Percentiles rank a stretch among this genome's conserved stretches.
phyloP scores from a whole-genome alignment of 2,797 vertebrate species.

The Muraenolepis orangiensis region DNA sequence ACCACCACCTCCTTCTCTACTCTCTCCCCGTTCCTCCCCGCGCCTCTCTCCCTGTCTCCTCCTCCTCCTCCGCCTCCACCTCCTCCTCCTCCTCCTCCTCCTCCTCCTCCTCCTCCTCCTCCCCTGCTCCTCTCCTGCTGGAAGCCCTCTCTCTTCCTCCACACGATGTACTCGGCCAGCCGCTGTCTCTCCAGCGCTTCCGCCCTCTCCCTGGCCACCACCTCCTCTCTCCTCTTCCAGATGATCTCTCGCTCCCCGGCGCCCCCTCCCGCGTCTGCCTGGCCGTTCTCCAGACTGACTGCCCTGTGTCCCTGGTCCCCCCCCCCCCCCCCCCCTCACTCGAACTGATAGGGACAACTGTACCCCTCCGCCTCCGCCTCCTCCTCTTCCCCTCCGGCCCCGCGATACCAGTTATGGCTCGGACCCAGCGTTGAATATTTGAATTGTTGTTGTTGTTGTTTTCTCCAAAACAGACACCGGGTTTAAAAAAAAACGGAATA shows the following conservation, averaged over 20 bases:
- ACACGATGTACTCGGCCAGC: conserved; percentile 72
- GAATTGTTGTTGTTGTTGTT: not conserved
- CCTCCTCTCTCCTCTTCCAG: conserved; percentile 76
- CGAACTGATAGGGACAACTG: conserved; percentile 34
- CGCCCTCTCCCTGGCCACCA: conserved; percentile 74
- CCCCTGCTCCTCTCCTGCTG: conserved; percentile 78
- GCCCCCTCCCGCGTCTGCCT: conserved; percentile 72
- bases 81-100: conserved; percentile 41
- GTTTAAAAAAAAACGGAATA: conserved; percentile 42
- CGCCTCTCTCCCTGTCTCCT: not conserved
- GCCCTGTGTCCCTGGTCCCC: too few relatives aligned
- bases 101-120: conserved; percentile 57
- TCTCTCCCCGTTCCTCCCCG: conserved; percentile 24
- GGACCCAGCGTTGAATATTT: not conserved
- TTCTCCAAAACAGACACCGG: not conserved
- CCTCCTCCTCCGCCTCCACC: conserved; percentile 42
- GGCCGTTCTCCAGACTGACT: conserved; percentile 83
- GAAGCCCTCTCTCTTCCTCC: conserved; percentile 79
- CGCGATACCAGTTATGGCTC: conserved; percentile 22
- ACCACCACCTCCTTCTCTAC: conserved; percentile 51
- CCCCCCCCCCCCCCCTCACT: conserved; percentile 52
- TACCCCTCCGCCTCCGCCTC: not conserved
- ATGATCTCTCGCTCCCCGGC: conserved; percentile 70
- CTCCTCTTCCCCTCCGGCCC: conserved; percentile 12
- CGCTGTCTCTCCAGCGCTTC: conserved; percentile 70